Conservation (phyloP, 2,888 invertebrate species). For the Bhutanitis thaidina region DNA sequence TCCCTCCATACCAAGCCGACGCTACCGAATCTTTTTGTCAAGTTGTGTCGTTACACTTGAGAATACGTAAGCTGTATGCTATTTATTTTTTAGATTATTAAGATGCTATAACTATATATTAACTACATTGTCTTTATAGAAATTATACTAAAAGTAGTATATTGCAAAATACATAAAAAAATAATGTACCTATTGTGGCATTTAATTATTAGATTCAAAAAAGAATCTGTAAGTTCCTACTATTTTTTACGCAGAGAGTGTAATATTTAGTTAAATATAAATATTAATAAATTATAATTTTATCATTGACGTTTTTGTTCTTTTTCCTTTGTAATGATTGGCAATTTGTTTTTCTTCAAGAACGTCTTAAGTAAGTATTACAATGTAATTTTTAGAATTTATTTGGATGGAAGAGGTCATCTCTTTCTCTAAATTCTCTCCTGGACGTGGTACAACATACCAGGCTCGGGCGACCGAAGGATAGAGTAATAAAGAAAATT, state of each 20-base stretch:
- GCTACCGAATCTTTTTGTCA: no score
- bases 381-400: no score
- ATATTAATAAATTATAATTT: slow-evolving; percentile 18
- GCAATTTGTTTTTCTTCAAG: no score
- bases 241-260: slow-evolving; percentile 43
- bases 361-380: no score
- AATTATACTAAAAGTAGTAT: not conserved
- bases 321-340: no score
- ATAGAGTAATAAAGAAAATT: no score
- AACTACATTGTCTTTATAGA: not conserved
- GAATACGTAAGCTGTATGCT: not conserved
- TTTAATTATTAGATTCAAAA: slow-evolving; percentile 30
- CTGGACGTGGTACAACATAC: no score
- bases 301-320: not conserved
- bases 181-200: slow-evolving; percentile 27
- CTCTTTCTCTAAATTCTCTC: no score
- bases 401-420: no score
- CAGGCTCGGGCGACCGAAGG: no score
- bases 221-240: slow-evolving; percentile 47
- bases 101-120: not conserved
- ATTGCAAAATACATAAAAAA: not conserved
- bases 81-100: slow-evolving; percentile 1
- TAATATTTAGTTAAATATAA: slow-evolving; percentile 27
- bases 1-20: no score
- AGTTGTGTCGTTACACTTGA: no score